These are phyloP conservation scores for Agrotis ipsilon DNA, from an alignment of 2,888 invertebrate species.

Conservation along the genomic window DNA sequence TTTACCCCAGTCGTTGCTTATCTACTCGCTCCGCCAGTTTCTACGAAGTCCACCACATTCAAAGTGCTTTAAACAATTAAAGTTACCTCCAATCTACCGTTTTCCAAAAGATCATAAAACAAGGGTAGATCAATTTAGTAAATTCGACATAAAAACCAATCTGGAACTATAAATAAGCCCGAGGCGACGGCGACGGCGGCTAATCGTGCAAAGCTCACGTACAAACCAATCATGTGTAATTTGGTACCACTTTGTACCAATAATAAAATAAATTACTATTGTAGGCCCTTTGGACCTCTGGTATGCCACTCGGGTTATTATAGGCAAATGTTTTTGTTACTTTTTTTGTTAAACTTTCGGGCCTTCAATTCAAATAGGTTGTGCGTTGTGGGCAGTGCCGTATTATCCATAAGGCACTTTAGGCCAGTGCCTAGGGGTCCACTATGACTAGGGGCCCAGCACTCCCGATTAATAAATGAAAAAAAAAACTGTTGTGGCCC, in stretches of 20 bases:
- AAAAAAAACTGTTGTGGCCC: too few relatives aligned
- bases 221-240: slow-evolving; percentile 85
- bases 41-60: too few relatives aligned
- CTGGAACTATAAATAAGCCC: slow-evolving; percentile 75
- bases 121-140: slow-evolving; percentile 63
- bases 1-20: too few relatives aligned
- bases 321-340: neutral
- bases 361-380: neutral
- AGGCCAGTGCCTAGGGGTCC: too few relatives aligned
- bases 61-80: slow-evolving; percentile 16
- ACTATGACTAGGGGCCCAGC: too few relatives aligned
- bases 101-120: slow-evolving; percentile 49
- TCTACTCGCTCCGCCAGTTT: too few relatives aligned
- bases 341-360: slow-evolving; percentile 23
- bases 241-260: slow-evolving; percentile 88
- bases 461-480: too few relatives aligned
- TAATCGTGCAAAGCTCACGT: slow-evolving; percentile 69
- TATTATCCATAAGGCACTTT: too few relatives aligned
- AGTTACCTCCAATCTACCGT: neutral
- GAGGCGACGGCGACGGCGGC: slow-evolving; percentile 64
- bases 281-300: slow-evolving; percentile 57
- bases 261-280: slow-evolving; percentile 87
- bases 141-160: slow-evolving; percentile 67
- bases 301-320: slow-evolving; percentile 48
- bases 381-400: too few relatives aligned